Base-by-base conservation (phyloP, 1,140 invertebrate species). In the Dysdera silvatica region DNA sequence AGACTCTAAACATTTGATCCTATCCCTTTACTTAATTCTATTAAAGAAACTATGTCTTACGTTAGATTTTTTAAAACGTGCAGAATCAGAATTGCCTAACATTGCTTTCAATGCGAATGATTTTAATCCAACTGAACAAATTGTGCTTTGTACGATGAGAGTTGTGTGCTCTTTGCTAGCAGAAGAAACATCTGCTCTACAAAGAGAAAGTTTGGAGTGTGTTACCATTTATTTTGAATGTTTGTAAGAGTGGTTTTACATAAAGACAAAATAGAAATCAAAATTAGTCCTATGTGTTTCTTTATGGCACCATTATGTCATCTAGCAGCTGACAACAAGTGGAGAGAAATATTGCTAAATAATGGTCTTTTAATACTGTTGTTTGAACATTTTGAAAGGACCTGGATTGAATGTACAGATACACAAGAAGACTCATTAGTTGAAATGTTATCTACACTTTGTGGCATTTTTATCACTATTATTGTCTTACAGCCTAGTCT, bases 381-480 rank as follows among this genome's bases (percentile, higher is more conserved):
- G 26, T 65, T 71, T 24, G 62, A 71, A 7, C 74, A 75, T 47
- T 69, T 75, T 29, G 60, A 60, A 20, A 37, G 29, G n/a, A n/a
- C n/a, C n/a, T n/a, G n/a, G n/a, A n/a, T n/a, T 33, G 35, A 43
- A 26, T 67, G 66, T 60, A 40, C 23, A 16, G 10, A 31, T 47
- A 35, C 24, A 18, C 28, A 49, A 35, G 37, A 57, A 51, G 14
- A 33, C n/a, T 32, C 41, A 20, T 51, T 24, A 31, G 23, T 29
- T 18, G 56, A 56, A 29, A 67, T 69, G 45, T 31, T 95, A 79
- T 84, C 89, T 23, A 88, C 89, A 56, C 82, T 91, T 2, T 93
- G 90, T 74, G 93, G 93, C 69, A 85, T 93, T 45, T 84, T 95
- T 41, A 91, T 95, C 87, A 95, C 95, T 71, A 82, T 95, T 0